These are phyloP conservation scores for Esperia sulphurella DNA, from an alignment of 2,888 invertebrate genomes.

Conservation along the genomic window DNA sequence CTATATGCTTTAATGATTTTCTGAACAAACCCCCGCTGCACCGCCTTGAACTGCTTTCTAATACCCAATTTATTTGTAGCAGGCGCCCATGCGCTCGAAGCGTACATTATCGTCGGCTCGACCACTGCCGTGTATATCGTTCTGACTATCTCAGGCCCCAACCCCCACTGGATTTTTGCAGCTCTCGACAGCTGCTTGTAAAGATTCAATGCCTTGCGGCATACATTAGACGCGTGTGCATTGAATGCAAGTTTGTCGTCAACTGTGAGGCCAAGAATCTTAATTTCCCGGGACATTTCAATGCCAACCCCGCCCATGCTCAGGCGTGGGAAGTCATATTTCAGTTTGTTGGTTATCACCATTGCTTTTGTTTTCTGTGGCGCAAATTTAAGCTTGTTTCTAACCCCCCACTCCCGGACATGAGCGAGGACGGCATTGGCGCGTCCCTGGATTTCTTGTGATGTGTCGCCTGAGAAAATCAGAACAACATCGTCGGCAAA, in stretches of 20 bases:
- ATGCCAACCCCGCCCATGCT: not conserved
- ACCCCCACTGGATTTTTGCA: not conserved
- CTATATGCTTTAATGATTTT: not conserved
- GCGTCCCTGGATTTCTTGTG: not conserved
- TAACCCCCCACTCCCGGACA: slow-evolving; percentile 6
- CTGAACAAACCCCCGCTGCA: not conserved
- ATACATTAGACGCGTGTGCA: slow-evolving; percentile 7
- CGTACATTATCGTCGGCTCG: not conserved
- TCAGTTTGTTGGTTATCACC: slow-evolving; percentile 8
- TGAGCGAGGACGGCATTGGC: slow-evolving; percentile 15
- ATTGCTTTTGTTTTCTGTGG: slow-evolving; percentile 12
- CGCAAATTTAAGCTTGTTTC: slow-evolving; percentile 11
- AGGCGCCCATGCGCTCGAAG: not conserved
- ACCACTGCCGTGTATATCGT: not conserved
- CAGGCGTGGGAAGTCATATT: slow-evolving; percentile 2
- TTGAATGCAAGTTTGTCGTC: slow-evolving; percentile 1
- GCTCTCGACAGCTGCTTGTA: not conserved
- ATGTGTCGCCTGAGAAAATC: slow-evolving; percentile 9
- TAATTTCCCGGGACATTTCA: not conserved
- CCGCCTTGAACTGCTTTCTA: not conserved
- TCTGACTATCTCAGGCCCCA: not conserved
- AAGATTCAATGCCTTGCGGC: not conserved
- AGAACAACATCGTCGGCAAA: slow-evolving; percentile 1
- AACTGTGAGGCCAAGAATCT: not conserved
- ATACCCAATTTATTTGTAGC: not conserved